Conservation (phyloP, 2,888 invertebrate genomes). For the Watsonalla cultraria region DNA sequence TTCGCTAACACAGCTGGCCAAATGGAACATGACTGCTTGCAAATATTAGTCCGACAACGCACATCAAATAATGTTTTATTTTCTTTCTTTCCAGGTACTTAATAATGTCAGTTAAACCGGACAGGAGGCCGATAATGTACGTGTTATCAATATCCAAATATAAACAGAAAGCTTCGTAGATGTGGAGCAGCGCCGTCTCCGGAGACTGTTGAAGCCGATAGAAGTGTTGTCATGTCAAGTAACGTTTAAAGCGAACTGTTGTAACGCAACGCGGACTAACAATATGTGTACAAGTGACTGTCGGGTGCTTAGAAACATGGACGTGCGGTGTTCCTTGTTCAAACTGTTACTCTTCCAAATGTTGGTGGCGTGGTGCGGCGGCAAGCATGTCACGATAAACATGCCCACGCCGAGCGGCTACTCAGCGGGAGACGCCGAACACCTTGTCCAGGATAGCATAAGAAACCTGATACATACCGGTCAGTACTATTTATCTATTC, state of each 20-base stretch:
- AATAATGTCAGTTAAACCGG: constrained; percentile 62
- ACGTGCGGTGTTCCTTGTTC: constrained; percentile 64
- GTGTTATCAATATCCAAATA: constrained; percentile 63
- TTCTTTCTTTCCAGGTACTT: constrained; percentile 59
- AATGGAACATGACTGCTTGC: not conserved
- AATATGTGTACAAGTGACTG: constrained; percentile 53
- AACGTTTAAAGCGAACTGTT: constrained; percentile 20
- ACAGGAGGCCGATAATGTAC: constrained; percentile 49
- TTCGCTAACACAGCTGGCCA: constrained; percentile 11
- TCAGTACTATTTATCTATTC: constrained; percentile 31
- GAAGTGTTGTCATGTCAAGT: constrained; percentile 24
- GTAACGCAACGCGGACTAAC: constrained; percentile 25
- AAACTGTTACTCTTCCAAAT: constrained; percentile 68
- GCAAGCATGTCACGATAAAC: constrained; percentile 55
- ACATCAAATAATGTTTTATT: constrained; percentile 11
- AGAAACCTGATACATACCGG: constrained; percentile 65
- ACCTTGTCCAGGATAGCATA: constrained; percentile 59
- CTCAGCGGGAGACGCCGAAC: constrained; percentile 30
- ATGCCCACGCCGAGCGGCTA: constrained; percentile 29
- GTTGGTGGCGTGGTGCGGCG: constrained; percentile 62
- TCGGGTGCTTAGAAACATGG: constrained; percentile 61
- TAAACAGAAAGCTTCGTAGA: constrained; percentile 59
- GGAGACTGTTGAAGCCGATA: constrained; percentile 21
- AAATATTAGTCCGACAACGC: not conserved
- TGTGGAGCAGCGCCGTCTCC: constrained; percentile 19